A percentile compares a stretch with the other conserved stretches of the same genome.
phyloP scores from a whole-genome alignment of 2,888 invertebrate species.

The Schrankia costaestrigalis region DNA sequence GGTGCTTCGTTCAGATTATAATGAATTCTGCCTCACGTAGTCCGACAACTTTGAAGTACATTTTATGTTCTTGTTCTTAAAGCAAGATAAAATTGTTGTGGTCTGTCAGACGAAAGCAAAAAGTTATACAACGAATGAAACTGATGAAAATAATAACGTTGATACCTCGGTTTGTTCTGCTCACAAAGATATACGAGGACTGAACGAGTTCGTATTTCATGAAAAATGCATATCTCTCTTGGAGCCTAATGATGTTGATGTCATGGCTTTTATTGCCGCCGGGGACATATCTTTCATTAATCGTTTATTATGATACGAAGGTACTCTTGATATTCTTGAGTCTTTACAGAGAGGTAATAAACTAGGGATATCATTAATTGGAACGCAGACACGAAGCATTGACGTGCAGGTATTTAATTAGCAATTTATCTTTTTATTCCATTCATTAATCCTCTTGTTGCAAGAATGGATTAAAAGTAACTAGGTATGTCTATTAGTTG shows the following conservation, averaged over 20 bases:
- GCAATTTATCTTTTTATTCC: too few relatives aligned
- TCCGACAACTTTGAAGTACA: conserved; percentile 40
- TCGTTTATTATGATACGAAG: conserved; percentile 58
- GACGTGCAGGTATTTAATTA: conserved; percentile 15
- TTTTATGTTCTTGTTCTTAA: conserved; percentile 53
- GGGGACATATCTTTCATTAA: conserved; percentile 71
- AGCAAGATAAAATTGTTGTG: conserved; percentile 55
- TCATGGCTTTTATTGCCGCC: conserved; percentile 70
- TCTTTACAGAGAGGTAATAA: conserved; percentile 9
- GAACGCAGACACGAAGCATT: conserved; percentile 11
- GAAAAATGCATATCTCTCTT: conserved; percentile 75
- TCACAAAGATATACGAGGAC: conserved; percentile 50
- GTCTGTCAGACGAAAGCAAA: conserved; percentile 50
- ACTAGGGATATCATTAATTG: conserved; percentile 20
- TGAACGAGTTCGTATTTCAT: conserved; percentile 70
- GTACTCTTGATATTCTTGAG: conserved; percentile 25
- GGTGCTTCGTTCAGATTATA: conserved; percentile 35
- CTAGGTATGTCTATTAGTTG: too few relatives aligned
- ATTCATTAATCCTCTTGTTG: too few relatives aligned
- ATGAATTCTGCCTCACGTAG: conserved; percentile 54
- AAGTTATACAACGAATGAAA: conserved; percentile 49
- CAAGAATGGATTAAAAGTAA: too few relatives aligned
- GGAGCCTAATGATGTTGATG: conserved; percentile 72
- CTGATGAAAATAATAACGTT: conserved; percentile 61
- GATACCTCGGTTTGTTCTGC: conserved; percentile 46